A percentile compares a stretch with the other conserved stretches of the same genome.
Conservation (phyloP, 2,113 vertebrate genomes). For the Marcusenius ussheri region DNA sequence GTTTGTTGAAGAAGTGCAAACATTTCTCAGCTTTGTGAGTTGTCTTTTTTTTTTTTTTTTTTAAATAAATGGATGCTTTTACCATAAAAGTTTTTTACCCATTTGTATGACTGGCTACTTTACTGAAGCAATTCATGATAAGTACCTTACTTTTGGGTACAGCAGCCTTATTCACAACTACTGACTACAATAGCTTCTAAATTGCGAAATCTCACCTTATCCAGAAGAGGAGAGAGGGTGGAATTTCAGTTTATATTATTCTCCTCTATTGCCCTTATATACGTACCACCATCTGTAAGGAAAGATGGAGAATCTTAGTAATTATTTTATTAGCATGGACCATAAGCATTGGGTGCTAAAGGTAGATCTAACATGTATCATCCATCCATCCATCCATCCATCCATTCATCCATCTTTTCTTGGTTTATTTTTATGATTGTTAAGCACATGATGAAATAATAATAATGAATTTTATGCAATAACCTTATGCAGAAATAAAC, state of each 20-base stretch:
- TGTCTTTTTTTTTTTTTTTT: not conserved
- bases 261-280: constrained; percentile 9
- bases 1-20: not conserved
- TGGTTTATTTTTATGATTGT: not conserved
- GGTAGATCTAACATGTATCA: constrained; percentile 24
- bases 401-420: not conserved
- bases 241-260: constrained; percentile 20
- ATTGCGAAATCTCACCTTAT: not conserved
- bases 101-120: not conserved
- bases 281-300: constrained; percentile 24
- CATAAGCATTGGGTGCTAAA: constrained; percentile 35
- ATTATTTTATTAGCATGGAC: constrained; percentile 30
- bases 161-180: not conserved
- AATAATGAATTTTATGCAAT: not conserved
- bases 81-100: not conserved
- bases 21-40: not conserved
- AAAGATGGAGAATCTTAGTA: constrained; percentile 32
- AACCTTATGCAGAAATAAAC: not conserved
- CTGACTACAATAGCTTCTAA: not conserved
- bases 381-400: not conserved
- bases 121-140: not conserved
- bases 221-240: not conserved
- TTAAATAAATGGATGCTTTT: not conserved
- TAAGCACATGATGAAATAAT: not conserved
- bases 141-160: not conserved